Conservation (phyloP, 2,888 invertebrate genomes). For the Smittia sp. region DNA sequence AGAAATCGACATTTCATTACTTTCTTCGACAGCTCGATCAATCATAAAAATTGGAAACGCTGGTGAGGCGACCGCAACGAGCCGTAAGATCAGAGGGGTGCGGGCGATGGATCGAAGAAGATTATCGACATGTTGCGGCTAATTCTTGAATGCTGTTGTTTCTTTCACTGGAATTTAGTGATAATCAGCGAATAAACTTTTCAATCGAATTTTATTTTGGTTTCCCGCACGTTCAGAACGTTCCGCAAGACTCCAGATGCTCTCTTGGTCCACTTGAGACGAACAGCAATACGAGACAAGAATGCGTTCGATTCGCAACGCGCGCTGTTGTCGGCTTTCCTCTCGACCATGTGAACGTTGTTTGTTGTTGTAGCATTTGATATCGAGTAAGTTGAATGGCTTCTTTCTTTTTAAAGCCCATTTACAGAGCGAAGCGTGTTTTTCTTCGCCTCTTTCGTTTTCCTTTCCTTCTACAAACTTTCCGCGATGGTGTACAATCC, state of each 20-base stretch:
- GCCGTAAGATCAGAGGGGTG: background rate
- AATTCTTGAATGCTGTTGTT: background rate
- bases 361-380: conserved; percentile 31
- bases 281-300: background rate
- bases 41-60: conserved; percentile 9
- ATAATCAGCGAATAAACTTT: no score
- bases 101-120: background rate
- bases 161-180: background rate
- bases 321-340: conserved; percentile 35
- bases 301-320: background rate
- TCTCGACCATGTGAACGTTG: conserved; percentile 29
- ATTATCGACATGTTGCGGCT: background rate
- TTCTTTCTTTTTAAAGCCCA: conserved; percentile 37
- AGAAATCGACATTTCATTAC: conserved; percentile 8
- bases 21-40: background rate
- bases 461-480: background rate
- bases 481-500: background rate
- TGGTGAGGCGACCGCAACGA: background rate
- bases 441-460: background rate
- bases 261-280: background rate
- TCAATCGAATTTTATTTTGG: no score
- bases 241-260: background rate
- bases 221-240: background rate
- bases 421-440: conserved; percentile 2
- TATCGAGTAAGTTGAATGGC: conserved; percentile 41